phyloP scores from a whole-genome alignment of 2,113 vertebrate species.

The Grantiella picta region DNA sequence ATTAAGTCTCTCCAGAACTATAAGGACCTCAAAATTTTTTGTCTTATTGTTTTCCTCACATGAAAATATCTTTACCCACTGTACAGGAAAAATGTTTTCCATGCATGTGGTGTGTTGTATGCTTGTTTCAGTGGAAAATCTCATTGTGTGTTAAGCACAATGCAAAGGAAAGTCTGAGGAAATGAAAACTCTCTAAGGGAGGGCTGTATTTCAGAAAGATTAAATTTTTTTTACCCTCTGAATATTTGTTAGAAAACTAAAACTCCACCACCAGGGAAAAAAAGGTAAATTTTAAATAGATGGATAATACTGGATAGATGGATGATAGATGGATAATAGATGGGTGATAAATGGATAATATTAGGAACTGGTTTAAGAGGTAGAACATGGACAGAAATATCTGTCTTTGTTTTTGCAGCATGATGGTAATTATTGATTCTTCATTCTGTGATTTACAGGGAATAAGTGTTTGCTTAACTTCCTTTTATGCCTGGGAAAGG shows the following conservation, averaged over 20 bases:
- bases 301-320: no score
- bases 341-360: no score
- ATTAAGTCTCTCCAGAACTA: not conserved
- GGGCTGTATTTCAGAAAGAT: not conserved
- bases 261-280: not conserved
- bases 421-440: not conserved
- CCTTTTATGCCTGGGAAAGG: not conserved
- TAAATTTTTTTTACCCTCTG: no score
- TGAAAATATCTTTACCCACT: not conserved
- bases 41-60: not conserved
- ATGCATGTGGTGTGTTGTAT: not conserved
- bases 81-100: not conserved
- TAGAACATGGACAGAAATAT: not conserved
- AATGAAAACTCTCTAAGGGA: not conserved
- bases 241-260: not conserved
- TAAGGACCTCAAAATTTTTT: not conserved
- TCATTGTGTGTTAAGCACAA: not conserved
- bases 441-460: not conserved
- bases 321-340: no score
- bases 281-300: no score
- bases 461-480: not conserved
- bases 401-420: not conserved
- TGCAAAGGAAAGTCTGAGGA: not conserved
- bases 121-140: not conserved
- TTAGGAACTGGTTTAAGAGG: not conserved